A percentile compares a stretch with the other conserved stretches of the same genome.
Evolutionary conservation across 1,140 invertebrate genomes (phyloP).

Genomic region (Drosophila ironensis): DNA sequence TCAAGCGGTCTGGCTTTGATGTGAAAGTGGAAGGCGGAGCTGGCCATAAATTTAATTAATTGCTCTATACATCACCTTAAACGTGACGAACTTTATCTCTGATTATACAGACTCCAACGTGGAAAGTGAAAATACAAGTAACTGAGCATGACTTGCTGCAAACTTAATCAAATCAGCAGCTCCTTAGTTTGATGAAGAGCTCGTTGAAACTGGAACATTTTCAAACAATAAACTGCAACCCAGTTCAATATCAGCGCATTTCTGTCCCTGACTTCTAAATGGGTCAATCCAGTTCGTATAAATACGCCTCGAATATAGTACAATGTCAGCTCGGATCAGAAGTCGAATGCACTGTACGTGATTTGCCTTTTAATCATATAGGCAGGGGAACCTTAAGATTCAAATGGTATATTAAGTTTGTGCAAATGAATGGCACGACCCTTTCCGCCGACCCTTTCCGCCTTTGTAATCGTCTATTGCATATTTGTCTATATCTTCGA

Average conservation of each 20-base stretch:
- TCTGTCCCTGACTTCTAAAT: constrained; percentile 21
- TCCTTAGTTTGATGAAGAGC: constrained; percentile 7
- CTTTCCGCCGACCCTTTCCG: too few species aligned
- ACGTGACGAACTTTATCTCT: not conserved
- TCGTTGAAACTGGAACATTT: constrained; percentile 19
- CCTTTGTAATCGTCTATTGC: too few species aligned
- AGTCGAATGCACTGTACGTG: constrained; percentile 23
- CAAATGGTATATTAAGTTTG: too few species aligned
- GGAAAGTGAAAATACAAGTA: not conserved
- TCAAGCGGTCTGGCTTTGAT: not conserved
- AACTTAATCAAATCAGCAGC: constrained; percentile 4
- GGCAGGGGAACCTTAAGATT: not conserved
- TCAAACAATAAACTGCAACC: not conserved
- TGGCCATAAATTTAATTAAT: not conserved
- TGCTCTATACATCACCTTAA: too few species aligned
- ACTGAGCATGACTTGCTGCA: not conserved
- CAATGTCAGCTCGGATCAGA: constrained; percentile 20
- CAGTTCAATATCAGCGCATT: constrained; percentile 2
- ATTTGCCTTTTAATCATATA: constrained; percentile 13
- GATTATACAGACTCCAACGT: not conserved
- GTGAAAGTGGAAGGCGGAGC: not conserved
- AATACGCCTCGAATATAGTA: constrained; percentile 5
- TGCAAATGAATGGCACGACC: too few species aligned
- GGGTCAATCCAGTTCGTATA: constrained; percentile 23
- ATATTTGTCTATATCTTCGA: too few species aligned